Evolutionary conservation across 2,113 vertebrate species (phyloP), one percentile per base, ranked within the genome.

Genomic region (Bungarus multicinctus): DNA sequence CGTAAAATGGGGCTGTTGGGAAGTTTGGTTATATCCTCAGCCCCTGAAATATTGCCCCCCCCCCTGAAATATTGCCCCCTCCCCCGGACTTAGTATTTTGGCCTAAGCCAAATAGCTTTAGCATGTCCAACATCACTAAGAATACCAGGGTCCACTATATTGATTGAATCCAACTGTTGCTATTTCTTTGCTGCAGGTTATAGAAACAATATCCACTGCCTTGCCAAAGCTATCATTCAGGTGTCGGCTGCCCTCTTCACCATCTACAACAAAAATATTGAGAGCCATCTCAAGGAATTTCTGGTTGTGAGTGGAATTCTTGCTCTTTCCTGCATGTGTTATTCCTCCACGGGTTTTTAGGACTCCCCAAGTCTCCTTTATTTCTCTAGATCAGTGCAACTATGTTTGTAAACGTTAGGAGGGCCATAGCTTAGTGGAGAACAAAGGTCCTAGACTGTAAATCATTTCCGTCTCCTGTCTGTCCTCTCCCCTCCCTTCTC

Each of bases 161-260:
- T 81, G 7, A 43, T 81, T 81, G 74, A 81, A 81, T 7, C 18
- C 74, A 81, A 43, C 74, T 81, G 30, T 5, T 94, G 25, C 88
- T 4, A 74, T 4, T 74, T 43, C 30, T 85, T 12, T 1, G 43
- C 4, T 94, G 85, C 91, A 99, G 99, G 99, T 43, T 98, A 98
- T 95, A 98, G 97, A 95, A 99, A 99, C 97, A 99, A 99, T 97
- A 98, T 98, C 94, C 99, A 99, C 96, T 99, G 99, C 96, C 95
- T 99, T 94, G 98, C 98, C 87, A 97, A 97, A 90, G 98, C 98
- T 23, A 97, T 99, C 93, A 99, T 98, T 93, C 98, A 99, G 58
- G 96, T 99, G 23, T 97, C 98, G 1, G 98, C 98, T 11, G 98
- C 99, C n/a, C 98, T 99, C 97, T 99, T 99, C 96, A 99, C 98